Conservation (phyloP, 2,888 invertebrate genomes). For the Catocala sponsa region DNA sequence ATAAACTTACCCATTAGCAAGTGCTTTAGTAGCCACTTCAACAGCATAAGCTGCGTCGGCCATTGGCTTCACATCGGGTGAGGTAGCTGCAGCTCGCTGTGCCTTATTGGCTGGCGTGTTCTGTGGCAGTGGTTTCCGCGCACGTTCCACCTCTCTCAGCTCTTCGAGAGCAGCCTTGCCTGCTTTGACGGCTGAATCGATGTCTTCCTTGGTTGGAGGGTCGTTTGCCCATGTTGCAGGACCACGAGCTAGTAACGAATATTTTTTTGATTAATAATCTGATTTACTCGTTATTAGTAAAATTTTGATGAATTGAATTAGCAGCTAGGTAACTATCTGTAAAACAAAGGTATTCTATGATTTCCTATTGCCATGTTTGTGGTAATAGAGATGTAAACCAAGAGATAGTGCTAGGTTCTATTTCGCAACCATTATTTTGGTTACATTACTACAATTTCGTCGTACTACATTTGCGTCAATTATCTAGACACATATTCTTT, state of each 20-base stretch:
- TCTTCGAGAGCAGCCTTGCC: conserved; percentile 88
- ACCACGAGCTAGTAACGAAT: conserved; percentile 56
- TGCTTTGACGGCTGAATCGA: conserved; percentile 82
- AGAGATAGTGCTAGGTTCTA: too few relatives aligned
- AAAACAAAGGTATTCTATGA: too few relatives aligned
- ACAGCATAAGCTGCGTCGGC: conserved; percentile 91
- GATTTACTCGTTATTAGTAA: too few relatives aligned
- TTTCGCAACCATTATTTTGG: too few relatives aligned
- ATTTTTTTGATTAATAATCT: too few relatives aligned
- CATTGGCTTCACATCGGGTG: conserved; percentile 87
- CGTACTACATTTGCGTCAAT: too few relatives aligned
- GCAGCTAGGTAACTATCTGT: too few relatives aligned
- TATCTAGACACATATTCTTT: too few relatives aligned
- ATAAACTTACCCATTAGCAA: conserved; percentile 83
- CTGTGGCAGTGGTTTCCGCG: conserved; percentile 74
- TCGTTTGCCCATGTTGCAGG: conserved; percentile 61
- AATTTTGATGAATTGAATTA: too few relatives aligned
- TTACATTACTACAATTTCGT: too few relatives aligned
- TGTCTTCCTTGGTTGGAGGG: conserved; percentile 68
- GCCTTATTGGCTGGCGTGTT: conserved; percentile 91
- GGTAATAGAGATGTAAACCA: too few relatives aligned
- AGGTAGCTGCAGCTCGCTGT: conserved; percentile 91
- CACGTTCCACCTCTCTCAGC: conserved; percentile 86
- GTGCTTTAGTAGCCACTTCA: conserved; percentile 90
- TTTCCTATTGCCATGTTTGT: too few relatives aligned